phyloP scores from a whole-genome alignment of 2,888 invertebrate species.

The Tribolium freemani region DNA sequence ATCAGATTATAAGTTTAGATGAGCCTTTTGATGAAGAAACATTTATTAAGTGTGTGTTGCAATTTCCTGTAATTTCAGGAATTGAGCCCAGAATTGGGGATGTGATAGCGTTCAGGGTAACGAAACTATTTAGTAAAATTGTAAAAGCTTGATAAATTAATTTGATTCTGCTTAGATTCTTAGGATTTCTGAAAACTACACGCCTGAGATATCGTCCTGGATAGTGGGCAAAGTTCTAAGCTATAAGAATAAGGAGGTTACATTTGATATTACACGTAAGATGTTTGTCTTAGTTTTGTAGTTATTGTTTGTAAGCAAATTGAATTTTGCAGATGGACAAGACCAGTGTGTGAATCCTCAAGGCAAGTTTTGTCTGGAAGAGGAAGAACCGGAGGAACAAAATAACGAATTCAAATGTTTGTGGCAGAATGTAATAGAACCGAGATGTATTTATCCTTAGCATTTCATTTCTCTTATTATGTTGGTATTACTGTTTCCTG shows the following conservation, averaged over 20 bases:
- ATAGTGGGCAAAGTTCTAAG: conserved; percentile 61
- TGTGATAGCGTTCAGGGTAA: conserved; percentile 56
- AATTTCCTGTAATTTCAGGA: too few species aligned
- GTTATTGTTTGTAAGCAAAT: background rate
- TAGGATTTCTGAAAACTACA: conserved; percentile 63
- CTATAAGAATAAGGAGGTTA: conserved; percentile 49
- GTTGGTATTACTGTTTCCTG: too few species aligned
- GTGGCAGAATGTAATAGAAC: background rate
- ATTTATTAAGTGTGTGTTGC: too few species aligned
- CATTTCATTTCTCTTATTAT: too few species aligned
- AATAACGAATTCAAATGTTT: background rate
- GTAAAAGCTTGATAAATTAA: conserved; percentile 29
- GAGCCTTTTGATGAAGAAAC: too few species aligned
- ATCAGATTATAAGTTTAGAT: too few species aligned
- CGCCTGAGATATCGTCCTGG: conserved; percentile 64
- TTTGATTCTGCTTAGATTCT: conserved; percentile 60
- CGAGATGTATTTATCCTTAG: too few species aligned
- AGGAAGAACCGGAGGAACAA: background rate
- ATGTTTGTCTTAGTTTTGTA: background rate
- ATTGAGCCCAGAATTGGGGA: conserved; percentile 47
- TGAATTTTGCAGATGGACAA: conserved; percentile 57
- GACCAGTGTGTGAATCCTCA: conserved; percentile 60
- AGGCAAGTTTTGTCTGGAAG: conserved; percentile 63
- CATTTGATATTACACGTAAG: conserved; percentile 55
- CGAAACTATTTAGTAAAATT: background rate